Base-by-base conservation (phyloP, 2,113 vertebrate genomes). In the Callaeas wilsoni region DNA sequence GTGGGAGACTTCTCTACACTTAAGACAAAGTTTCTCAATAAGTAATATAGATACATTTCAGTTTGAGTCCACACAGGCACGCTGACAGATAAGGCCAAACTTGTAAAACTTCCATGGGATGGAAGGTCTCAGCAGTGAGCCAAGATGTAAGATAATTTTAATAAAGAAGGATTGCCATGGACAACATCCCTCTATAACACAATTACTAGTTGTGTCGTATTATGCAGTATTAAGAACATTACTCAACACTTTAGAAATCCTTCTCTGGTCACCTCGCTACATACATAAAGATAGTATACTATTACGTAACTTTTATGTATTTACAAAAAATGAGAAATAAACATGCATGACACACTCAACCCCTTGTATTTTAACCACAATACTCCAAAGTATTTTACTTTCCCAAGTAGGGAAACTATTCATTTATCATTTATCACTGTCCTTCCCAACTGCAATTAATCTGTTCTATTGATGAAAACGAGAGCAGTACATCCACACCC, bases 1-100 rank as follows among this genome's bases (percentile, higher is more conserved):
- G 93, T 95, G 78, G 96, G 95, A 98, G 75, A 92, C 86, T 93
- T 98, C 77, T 84, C 76, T 94, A 94, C 59, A 79, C 70, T 97
- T 93, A 96, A 97, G 90, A 97, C 96, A 94, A 98, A 97, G 94
- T 95, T 98, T 95, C 95, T 97, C 94, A 95, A 96, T 97, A 98
- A 95, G 96, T 95, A 97, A 96, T 87, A 96, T 35, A 97, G 97
- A 97, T 97, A 96, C 73, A 94, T 97, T 96, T 96, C 94, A 89
- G 87, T 95, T 97, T 47, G 30, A 87, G 84, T 93, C 63, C 68
- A 92, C 84, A 90, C 44, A 93, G 87, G 87, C 93, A 91, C 74
- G 90, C 73, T 96, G 96, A 97, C 89, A 97, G 93, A 49, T 84
- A 96, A 95, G 80, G 78, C 94, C 96, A 84, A 91, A 95, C 96